Evolutionary conservation across 2,797 vertebrate species (phyloP).

Genomic region (Eremophila alpestris): DNA sequence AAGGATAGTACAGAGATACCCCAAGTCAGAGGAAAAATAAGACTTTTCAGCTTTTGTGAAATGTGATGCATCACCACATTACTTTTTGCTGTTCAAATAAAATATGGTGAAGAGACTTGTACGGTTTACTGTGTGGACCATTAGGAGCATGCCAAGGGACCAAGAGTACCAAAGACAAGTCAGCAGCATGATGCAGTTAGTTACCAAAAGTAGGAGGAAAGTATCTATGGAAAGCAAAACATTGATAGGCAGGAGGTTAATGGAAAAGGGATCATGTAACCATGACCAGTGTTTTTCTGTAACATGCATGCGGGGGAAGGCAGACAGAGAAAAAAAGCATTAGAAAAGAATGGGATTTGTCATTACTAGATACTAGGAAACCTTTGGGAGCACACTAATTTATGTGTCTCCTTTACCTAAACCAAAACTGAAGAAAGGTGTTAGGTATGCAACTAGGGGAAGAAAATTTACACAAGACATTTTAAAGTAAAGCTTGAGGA

Average conservation of each 20-base stretch:
- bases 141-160: background rate
- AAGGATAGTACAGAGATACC: background rate
- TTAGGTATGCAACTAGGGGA: background rate
- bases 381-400: background rate
- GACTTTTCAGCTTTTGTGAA: background rate
- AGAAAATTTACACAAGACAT: background rate
- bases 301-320: background rate
- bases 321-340: background rate
- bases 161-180: background rate
- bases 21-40: background rate
- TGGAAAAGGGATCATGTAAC: background rate
- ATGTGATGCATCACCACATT: rapidly evolving
- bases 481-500: background rate
- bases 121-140: background rate
- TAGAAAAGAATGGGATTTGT: background rate
- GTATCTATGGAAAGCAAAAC: background rate
- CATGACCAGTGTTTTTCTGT: background rate
- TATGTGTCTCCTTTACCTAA: background rate
- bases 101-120: background rate
- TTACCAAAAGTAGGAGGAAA: background rate
- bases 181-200: background rate
- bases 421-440: background rate
- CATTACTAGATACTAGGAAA: background rate
- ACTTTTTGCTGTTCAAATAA: background rate
- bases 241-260: background rate